phyloP scores from a whole-genome alignment of 1,140 invertebrate genomes.

The Drosophila burlai region DNA sequence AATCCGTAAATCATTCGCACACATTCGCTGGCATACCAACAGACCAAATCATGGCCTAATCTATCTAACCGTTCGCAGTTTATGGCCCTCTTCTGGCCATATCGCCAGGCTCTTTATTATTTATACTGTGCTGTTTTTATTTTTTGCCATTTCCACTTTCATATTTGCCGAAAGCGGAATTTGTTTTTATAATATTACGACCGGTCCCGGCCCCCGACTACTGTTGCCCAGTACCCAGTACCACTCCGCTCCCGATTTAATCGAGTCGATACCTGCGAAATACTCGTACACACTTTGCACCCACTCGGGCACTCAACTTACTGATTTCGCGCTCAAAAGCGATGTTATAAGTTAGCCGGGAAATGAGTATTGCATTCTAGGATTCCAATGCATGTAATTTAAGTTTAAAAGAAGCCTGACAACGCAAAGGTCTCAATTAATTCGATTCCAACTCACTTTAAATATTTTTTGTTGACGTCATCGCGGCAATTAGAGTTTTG shows the following conservation, averaged over 20 bases:
- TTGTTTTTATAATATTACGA: slow-evolving; percentile 67
- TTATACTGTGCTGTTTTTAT: slow-evolving; percentile 63
- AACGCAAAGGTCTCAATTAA: background rate
- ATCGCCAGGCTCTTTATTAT: slow-evolving; percentile 68
- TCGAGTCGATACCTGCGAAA: slow-evolving; percentile 42
- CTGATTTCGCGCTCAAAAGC: slow-evolving; percentile 28
- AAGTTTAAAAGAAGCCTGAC: background rate
- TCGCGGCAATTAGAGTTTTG: background rate
- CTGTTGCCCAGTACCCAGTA: slow-evolving; percentile 27
- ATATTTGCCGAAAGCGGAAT: slow-evolving; percentile 77
- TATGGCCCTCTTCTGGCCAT: slow-evolving; percentile 75
- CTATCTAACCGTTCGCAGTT: slow-evolving; percentile 66
- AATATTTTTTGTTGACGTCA: background rate
- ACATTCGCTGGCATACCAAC: slow-evolving; percentile 36
- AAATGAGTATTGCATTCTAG: slow-evolving; percentile 3
- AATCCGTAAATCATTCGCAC: slow-evolving; percentile 72
- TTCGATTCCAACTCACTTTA: background rate
- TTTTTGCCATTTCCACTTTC: slow-evolving; percentile 60
- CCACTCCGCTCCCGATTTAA: slow-evolving; percentile 23
- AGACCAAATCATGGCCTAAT: slow-evolving; percentile 81
- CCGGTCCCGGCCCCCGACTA: slow-evolving; percentile 35
- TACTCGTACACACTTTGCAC: slow-evolving; percentile 21
- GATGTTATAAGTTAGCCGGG: slow-evolving; percentile 41
- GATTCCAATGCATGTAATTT: background rate
- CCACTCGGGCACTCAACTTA: background rate